Evolutionary conservation across 1,140 invertebrate genomes (phyloP), one percentile per base, ranked within the genome.

Genomic region (Maniola jurtina): DNA sequence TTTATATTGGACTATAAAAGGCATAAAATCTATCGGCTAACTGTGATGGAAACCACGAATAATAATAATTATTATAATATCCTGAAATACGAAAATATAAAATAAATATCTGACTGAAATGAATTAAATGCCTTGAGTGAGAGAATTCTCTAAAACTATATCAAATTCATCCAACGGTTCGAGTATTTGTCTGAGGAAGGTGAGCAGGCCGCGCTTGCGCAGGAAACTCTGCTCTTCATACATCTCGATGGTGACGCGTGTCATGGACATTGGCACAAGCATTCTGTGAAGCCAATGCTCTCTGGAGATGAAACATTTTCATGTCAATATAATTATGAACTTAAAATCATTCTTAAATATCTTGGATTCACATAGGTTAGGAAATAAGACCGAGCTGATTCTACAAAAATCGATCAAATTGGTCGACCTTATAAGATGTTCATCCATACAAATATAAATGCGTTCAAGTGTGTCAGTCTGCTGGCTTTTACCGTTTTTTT

Each of bases 201-300:
- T 96, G 38, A 97, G 93, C 40, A 98, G 92, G 62, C 94, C 94
- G 54, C 95, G 92, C 80, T 97, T 97, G 61, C 98, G 93, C 35
- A 99, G 89, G 89, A 99, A 99, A 54, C 98, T 98, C 70, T 95
- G 94, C 80, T 99, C 98, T 83, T 99, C 98, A 77, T 98, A 99
- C 97, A 99, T 98, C 78, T 98, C 96, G 5, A 92, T 84, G 0
- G 98, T 98, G 0, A 97, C 94, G 56, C 96, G 94, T 13, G 96
- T 96, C 68, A 94, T 92, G 5, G 97, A 95, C 93, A 99, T 96
- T 35, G 97, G 95, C 15, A 95, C 93, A 13, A 99, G 89, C 93
- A 99, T 96, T 65, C 95, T 93, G 80, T 98, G 96, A 61, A 99
- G 91, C 79, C 97, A 93, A 84, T 98, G 97, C 89, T 99, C 98